These are phyloP conservation scores for Macroglossus sobrinus DNA, from an alignment of 2,113 vertebrate species.

Conservation along the genomic window DNA sequence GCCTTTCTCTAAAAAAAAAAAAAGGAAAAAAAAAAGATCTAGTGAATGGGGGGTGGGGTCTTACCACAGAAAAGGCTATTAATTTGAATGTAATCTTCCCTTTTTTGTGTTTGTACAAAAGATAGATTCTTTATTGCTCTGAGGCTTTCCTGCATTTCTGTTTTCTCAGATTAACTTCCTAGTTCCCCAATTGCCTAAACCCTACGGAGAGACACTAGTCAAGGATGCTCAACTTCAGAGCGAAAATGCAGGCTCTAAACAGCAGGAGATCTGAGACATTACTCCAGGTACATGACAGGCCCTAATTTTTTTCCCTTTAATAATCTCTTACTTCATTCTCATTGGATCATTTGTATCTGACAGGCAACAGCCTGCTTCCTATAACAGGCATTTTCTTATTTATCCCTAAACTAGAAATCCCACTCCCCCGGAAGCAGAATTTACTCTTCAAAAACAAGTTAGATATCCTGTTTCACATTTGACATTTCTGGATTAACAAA, in stretches of 20 bases:
- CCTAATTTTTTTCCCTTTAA: background rate
- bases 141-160: background rate
- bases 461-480: background rate
- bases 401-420: background rate
- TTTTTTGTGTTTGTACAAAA: background rate
- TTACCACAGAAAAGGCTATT: background rate
- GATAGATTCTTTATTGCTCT: background rate
- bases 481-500: constrained; percentile 1
- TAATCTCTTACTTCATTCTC: constrained; percentile 14
- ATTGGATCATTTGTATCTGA: constrained; percentile 10
- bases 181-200: background rate
- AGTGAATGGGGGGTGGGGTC: background rate
- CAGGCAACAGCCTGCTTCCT: background rate
- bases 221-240: background rate
- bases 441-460: background rate
- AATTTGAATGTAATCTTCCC: constrained; percentile 11
- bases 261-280: background rate
- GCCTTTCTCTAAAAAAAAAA: background rate
- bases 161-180: background rate
- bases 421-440: background rate
- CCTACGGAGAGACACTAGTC: background rate
- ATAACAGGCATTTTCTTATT: background rate
- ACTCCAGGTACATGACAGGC: background rate
- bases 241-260: background rate
- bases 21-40: background rate